These are phyloP conservation scores for Diaperis boleti DNA, from an alignment of 2,888 invertebrate species.

Conservation along the genomic window DNA sequence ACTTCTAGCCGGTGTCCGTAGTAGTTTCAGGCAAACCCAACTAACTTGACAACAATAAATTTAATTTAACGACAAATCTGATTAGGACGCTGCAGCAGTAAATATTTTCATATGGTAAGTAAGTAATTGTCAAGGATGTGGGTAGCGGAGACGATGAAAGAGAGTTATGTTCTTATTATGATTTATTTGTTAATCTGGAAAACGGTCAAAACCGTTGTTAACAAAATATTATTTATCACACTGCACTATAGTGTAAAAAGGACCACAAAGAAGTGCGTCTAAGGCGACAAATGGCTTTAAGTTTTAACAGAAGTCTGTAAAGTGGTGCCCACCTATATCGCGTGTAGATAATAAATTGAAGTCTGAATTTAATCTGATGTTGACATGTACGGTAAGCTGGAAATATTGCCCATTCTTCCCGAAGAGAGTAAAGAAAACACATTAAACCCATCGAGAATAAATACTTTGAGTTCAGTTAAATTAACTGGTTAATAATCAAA, in stretches of 20 bases:
- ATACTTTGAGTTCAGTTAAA: too few species aligned
- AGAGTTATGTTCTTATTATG: neutral
- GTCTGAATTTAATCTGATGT: too few species aligned
- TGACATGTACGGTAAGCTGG: too few species aligned
- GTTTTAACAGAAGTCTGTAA: too few species aligned
- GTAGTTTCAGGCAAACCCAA: slow-evolving; percentile 24
- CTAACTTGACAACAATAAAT: slow-evolving; percentile 22
- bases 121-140: slow-evolving; percentile 9
- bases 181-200: neutral
- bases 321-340: too few species aligned
- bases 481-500: too few species aligned
- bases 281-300: too few species aligned
- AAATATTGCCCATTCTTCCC: too few species aligned
- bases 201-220: neutral
- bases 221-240: neutral
- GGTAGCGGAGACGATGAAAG: neutral
- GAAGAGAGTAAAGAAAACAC: too few species aligned
- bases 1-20: slow-evolving; percentile 16
- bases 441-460: too few species aligned
- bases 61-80: slow-evolving; percentile 25
- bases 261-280: too few species aligned
- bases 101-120: slow-evolving; percentile 24
- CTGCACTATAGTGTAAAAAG: neutral
- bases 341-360: too few species aligned
- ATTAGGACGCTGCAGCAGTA: slow-evolving; percentile 12